Percentiles rank a stretch among this genome's conserved stretches.
These are phyloP conservation scores for Pandemis corylana DNA, from an alignment of 2,888 invertebrate species.

Conservation along the genomic window DNA sequence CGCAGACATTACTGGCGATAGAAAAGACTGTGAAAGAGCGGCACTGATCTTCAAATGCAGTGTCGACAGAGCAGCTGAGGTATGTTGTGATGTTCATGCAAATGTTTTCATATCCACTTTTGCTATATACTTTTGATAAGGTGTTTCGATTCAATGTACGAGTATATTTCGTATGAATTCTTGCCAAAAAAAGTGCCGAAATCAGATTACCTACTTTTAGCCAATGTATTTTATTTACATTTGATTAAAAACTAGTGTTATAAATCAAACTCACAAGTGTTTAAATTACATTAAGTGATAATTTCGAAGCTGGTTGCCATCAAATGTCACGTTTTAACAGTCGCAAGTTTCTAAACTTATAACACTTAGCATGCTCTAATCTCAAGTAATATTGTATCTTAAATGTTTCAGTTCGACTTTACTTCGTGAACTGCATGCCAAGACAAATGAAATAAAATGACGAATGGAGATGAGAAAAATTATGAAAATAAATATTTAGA, in stretches of 20 bases:
- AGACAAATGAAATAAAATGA: too few species aligned
- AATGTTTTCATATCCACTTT: neutral
- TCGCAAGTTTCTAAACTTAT: too few species aligned
- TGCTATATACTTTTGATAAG: neutral
- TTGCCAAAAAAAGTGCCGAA: too few species aligned
- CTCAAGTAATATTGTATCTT: neutral
- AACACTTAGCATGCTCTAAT: neutral
- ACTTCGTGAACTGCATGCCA: neutral
- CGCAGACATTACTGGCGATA: constrained; percentile 49
- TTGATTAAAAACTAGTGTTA: too few species aligned
- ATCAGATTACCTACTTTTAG: too few species aligned
- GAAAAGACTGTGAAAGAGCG: constrained; percentile 55
- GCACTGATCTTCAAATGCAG: constrained; percentile 53
- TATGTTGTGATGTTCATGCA: constrained; percentile 15
- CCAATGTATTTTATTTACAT: too few species aligned
- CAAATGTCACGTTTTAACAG: too few species aligned
- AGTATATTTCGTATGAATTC: neutral
- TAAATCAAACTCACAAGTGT: too few species aligned
- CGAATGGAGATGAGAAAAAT: neutral
- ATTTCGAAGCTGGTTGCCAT: too few species aligned
- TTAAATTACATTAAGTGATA: too few species aligned
- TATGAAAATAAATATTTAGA: neutral
- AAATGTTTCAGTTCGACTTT: constrained; percentile 7
- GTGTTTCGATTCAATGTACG: neutral
- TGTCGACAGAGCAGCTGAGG: constrained; percentile 47